Evolutionary conservation across 2,113 vertebrate species (phyloP).

Genomic region (Anolis carolinensis): DNA sequence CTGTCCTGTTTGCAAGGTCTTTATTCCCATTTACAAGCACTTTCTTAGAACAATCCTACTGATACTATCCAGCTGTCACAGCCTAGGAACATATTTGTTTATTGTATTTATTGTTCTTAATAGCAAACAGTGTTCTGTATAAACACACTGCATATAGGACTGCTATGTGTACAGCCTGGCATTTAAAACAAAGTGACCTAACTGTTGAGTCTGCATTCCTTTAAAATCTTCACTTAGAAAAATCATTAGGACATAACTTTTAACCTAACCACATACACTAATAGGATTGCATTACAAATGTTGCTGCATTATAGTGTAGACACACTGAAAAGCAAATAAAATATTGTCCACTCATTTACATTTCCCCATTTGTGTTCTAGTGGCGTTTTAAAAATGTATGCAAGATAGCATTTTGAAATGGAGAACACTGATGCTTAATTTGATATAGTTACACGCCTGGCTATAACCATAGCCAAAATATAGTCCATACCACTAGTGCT

Average conservation of each 20-base stretch:
- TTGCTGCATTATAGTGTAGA: background rate
- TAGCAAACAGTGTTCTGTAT: background rate
- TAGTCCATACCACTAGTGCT: background rate
- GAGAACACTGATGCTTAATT: accelerated
- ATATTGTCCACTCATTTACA: no score
- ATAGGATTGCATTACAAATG: background rate
- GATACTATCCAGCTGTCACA: background rate
- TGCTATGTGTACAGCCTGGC: background rate
- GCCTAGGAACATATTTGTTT: background rate
- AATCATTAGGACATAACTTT: background rate
- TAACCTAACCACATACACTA: background rate
- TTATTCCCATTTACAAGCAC: constrained; percentile 7
- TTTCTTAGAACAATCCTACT: background rate
- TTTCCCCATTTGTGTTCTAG: background rate
- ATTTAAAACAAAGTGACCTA: background rate
- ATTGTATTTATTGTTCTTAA: background rate
- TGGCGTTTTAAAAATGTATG: background rate
- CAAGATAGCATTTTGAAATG: background rate
- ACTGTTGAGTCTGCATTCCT: background rate
- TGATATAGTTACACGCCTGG: background rate
- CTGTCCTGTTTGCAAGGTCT: background rate
- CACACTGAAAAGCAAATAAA: background rate
- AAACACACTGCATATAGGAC: background rate
- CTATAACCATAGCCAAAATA: background rate
- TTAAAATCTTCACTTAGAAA: no score